These are phyloP conservation scores for Mesopsocus fuscifrons DNA, from an alignment of 2,888 invertebrate species.

Conservation along the genomic window DNA sequence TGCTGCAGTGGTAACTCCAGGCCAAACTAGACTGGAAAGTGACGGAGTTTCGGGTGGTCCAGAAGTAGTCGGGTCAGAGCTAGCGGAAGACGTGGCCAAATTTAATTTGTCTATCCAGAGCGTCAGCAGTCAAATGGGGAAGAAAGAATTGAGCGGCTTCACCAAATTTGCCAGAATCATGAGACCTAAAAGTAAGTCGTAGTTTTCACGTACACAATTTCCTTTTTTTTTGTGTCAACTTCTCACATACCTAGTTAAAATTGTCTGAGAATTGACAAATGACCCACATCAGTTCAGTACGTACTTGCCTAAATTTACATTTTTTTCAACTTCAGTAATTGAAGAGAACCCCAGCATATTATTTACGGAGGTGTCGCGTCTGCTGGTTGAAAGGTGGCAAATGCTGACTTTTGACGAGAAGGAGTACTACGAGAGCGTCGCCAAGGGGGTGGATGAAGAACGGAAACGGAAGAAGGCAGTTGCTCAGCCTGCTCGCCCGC, in stretches of 20 bases:
- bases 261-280: too few species aligned
- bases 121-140: constrained; percentile 21
- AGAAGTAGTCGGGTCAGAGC: neutral
- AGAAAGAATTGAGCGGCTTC: constrained; percentile 21
- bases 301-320: too few species aligned
- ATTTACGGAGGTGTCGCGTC: constrained; percentile 23
- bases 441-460: constrained; percentile 16
- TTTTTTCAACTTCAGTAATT: constrained; percentile 17
- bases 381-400: constrained; percentile 24
- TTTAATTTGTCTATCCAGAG: constrained; percentile 14
- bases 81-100: neutral
- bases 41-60: too few species aligned
- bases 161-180: constrained; percentile 23
- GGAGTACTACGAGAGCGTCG: constrained; percentile 22
- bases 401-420: constrained; percentile 23
- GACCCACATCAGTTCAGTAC: too few species aligned
- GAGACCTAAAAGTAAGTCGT: constrained; percentile 19
- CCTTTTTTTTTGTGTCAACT: constrained; percentile 11
- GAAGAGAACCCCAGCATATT: constrained; percentile 18
- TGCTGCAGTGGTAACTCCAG: neutral
- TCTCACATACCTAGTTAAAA: too few species aligned
- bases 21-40: too few species aligned
- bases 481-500: too few species aligned
- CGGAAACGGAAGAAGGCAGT: constrained; percentile 11
- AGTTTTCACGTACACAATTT: too few species aligned